Conservation (phyloP, 2,113 vertebrate species). For the Lepisosteus osseus region DNA sequence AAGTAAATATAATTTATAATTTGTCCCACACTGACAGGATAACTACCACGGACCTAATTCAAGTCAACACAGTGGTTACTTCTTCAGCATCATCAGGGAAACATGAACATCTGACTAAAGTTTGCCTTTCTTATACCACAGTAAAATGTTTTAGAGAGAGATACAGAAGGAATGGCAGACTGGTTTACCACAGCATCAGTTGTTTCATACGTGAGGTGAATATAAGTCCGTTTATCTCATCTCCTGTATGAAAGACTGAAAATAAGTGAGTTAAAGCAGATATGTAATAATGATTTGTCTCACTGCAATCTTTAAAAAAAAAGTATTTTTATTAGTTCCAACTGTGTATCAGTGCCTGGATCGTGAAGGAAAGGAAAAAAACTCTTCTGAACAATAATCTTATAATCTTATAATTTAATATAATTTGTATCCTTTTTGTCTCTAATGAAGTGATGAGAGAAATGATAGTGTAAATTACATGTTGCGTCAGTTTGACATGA, state of each 20-base stretch:
- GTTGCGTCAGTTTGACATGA: conserved; percentile 16
- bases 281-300: conserved; percentile 27
- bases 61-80: too few species aligned
- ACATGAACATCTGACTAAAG: too few species aligned
- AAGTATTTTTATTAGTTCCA: conserved; percentile 9
- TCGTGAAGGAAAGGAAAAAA: conserved; percentile 5
- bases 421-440: not conserved
- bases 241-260: not conserved
- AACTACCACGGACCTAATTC: too few species aligned
- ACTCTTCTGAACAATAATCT: conserved; percentile 5
- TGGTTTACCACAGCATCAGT: too few species aligned
- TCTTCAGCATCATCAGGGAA: too few species aligned
- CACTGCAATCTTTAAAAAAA: conserved; percentile 18
- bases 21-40: too few species aligned
- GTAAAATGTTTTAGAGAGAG: not conserved
- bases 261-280: conserved; percentile 13
- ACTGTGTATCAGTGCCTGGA: not conserved
- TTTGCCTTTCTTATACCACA: too few species aligned
- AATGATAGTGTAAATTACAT: not conserved
- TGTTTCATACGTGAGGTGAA: too few species aligned
- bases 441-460: conserved; percentile 5
- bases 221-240: not conserved
- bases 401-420: not conserved
- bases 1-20: too few species aligned
- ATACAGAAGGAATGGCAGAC: not conserved